Evolutionary conservation across 2,888 invertebrate species (phyloP).

Genomic region (Eretmocerus hayati): DNA sequence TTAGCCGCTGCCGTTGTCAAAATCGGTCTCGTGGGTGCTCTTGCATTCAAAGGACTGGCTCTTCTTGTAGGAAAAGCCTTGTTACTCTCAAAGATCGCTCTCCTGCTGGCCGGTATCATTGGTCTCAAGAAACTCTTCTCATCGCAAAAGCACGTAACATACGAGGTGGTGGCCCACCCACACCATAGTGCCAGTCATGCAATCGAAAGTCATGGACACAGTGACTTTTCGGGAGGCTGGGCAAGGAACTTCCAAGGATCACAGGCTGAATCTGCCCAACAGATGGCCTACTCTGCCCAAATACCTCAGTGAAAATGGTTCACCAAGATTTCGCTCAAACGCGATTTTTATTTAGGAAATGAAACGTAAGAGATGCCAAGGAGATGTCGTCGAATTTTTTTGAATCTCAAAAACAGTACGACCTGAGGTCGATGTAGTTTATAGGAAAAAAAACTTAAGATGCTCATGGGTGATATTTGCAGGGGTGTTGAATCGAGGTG

Average conservation of each 20-base stretch:
- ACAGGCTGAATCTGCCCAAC: slow-evolving; percentile 49
- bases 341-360: too few species aligned
- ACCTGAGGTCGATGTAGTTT: too few species aligned
- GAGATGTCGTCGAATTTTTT: too few species aligned
- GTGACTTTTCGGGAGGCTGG: slow-evolving; percentile 57
- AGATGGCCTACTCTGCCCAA: slow-evolving; percentile 60
- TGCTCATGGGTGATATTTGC: too few species aligned
- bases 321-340: too few species aligned
- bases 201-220: slow-evolving; percentile 41
- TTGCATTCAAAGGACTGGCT: slow-evolving; percentile 74
- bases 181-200: slow-evolving; percentile 55
- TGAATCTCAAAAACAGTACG: too few species aligned
- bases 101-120: slow-evolving; percentile 71
- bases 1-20: slow-evolving; percentile 73
- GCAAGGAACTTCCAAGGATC: slow-evolving; percentile 51
- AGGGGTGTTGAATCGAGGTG: too few species aligned
- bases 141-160: slow-evolving; percentile 66
- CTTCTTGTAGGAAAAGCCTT: slow-evolving; percentile 79
- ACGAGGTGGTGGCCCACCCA: slow-evolving; percentile 68
- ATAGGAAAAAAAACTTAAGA: too few species aligned
- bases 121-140: slow-evolving; percentile 76
- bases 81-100: slow-evolving; percentile 75
- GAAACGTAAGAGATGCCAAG: too few species aligned
- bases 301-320: slow-evolving; percentile 22
- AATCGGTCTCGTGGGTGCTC: slow-evolving; percentile 70